These are phyloP conservation scores for Tachysurus vachellii DNA, from an alignment of 2,113 vertebrate genomes.

Conservation along the genomic window DNA sequence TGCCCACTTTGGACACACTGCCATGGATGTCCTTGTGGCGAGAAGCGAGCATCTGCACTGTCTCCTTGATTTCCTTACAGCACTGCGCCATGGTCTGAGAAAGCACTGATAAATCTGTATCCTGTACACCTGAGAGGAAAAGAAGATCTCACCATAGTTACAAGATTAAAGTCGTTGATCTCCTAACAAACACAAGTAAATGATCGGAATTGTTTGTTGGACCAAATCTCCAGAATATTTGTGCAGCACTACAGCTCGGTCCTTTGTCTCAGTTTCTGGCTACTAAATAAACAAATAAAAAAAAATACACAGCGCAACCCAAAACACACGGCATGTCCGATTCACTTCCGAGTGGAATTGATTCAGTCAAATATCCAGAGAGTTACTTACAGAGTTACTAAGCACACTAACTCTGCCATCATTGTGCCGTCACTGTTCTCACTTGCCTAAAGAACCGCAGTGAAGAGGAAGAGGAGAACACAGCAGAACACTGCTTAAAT, in stretches of 20 bases:
- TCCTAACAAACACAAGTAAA: background rate
- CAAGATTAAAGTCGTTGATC: background rate
- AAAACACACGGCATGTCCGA: background rate
- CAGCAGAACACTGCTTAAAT: no score
- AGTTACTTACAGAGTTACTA: background rate
- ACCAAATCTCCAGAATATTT: background rate
- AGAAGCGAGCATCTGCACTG: conserved; percentile 84
- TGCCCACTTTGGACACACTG: conserved; percentile 88
- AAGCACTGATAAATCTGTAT: conserved; percentile 80
- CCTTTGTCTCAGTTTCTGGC: background rate
- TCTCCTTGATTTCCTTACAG: conserved; percentile 89
- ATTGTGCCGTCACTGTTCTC: no score
- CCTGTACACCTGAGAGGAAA: conserved; percentile 78
- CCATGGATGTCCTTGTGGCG: conserved; percentile 90
- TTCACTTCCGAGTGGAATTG: background rate
- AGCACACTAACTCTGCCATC: background rate
- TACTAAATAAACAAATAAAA: no score
- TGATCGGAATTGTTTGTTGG: background rate
- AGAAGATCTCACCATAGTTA: background rate
- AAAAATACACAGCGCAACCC: background rate
- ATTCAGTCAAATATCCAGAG: background rate
- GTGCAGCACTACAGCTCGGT: background rate
- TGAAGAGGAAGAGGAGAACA: no score
- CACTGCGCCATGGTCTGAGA: conserved; percentile 87
- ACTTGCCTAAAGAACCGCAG: no score